Base-by-base conservation (phyloP, 2,888 invertebrate species). In the Callyntrura guangdongensis region DNA sequence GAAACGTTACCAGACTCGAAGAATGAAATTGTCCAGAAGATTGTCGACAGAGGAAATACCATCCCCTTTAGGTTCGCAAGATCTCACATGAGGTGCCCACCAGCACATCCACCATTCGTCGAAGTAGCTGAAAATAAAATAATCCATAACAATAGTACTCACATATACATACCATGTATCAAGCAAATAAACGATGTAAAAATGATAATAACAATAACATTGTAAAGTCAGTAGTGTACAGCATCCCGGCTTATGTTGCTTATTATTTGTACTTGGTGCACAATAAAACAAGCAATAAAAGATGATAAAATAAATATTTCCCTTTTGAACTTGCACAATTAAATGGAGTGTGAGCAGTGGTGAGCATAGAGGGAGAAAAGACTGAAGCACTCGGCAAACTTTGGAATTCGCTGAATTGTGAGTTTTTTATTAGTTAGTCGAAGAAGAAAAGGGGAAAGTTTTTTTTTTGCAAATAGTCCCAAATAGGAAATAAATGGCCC, bases 21-120 rank as follows among this genome's bases (percentile, higher is more conserved):
- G 94, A 27, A 96, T 94, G 17, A 95, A 95, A 94, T 96, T 96
- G 94, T 96, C 96, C 94, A 96, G 94, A 82, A 96, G 95, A 94
- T 96, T 96, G 91, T 96, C 95, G 47, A 96, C 95, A 93, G 96
- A 96, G 90, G 96, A 96, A 92, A 96, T 96, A 22, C 96, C 96
- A 94, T 96, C 96, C 27, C 96, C 96, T 94, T 95, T 95, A 0
- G 96, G 96, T 92, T 96, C 95, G 93, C 96, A 96, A 12, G 96
- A 95, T 47, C 96, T 94, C 8, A 96, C 96, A 94, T 96, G 95
- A 12, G 95, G 94, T 2, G 96, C 96, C 61, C 95, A 95, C 45
- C 95, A 95, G 92, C 96, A 96, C 94, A 96, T 95, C 93, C 96
- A 95, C 94, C 96, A 96, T 93, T 96, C 95, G 87, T 96, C 96